These are phyloP conservation scores for Flexamia atlantica DNA, from an alignment of 2,888 invertebrate species.

Conservation along the genomic window DNA sequence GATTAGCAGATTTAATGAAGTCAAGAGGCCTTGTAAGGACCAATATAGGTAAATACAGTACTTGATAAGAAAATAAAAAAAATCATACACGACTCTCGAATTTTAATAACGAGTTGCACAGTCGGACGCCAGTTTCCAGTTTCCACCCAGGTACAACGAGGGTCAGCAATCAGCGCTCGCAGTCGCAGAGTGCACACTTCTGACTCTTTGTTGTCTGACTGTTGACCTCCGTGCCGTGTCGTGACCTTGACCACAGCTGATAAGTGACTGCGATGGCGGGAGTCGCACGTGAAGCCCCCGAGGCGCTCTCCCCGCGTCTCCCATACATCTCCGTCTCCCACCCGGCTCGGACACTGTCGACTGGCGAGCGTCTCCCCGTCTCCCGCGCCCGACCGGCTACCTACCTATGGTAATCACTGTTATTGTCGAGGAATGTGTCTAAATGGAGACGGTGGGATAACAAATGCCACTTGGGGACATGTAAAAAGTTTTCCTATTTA, in stretches of 20 bases:
- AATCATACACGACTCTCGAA: background rate
- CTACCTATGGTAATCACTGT: conserved; percentile 21
- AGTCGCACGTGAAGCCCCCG: conserved; percentile 9
- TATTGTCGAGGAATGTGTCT: conserved; percentile 9
- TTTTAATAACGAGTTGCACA: background rate
- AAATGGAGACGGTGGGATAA: background rate
- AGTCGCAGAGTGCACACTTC: background rate
- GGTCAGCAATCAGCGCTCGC: too few relatives aligned
- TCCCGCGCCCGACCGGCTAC: background rate
- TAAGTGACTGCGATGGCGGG: conserved; percentile 31
- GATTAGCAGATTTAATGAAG: too few relatives aligned
- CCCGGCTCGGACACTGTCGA: background rate
- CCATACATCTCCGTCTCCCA: conserved; percentile 28
- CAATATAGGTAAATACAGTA: too few relatives aligned
- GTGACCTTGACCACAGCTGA: conserved; percentile 30
- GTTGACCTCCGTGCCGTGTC: conserved; percentile 33
- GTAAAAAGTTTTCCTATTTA: too few relatives aligned
- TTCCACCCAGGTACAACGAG: too few relatives aligned
- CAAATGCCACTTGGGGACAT: too few relatives aligned
- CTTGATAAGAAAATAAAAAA: too few relatives aligned
- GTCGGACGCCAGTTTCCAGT: too few relatives aligned
- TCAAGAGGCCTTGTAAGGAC: too few relatives aligned
- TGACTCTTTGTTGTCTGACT: conserved; percentile 45
- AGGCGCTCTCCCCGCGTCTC: conserved; percentile 10
- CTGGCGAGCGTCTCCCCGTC: background rate